A percentile compares a stretch with the other conserved stretches of the same genome.
phyloP scores from a whole-genome alignment of 1,140 invertebrate genomes.

The Achroia grisella region DNA sequence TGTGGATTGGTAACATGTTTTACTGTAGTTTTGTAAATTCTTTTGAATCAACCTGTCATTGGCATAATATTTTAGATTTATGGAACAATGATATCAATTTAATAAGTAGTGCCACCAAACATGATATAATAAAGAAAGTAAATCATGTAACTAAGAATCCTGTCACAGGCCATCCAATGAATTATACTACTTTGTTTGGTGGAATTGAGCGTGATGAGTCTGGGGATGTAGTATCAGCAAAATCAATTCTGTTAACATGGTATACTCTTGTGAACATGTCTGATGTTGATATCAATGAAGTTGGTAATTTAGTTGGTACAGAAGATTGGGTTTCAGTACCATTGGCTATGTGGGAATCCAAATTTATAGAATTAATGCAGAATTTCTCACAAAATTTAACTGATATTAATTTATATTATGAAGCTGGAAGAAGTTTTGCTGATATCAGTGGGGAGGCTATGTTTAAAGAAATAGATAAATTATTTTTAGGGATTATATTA shows the following conservation, averaged over 20 bases:
- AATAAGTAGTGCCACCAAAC: slow-evolving; percentile 74
- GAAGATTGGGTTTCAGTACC: slow-evolving; percentile 82
- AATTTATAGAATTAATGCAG: slow-evolving; percentile 74
- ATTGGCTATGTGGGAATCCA: slow-evolving; percentile 78
- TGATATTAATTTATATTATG: slow-evolving; percentile 74
- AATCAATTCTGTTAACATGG: slow-evolving; percentile 77
- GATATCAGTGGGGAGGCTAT: slow-evolving; percentile 80
- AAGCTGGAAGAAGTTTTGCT: slow-evolving; percentile 81
- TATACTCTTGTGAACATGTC: slow-evolving; percentile 80
- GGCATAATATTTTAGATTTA: slow-evolving; percentile 80
- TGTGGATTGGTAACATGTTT: slow-evolving; percentile 67
- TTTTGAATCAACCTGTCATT: slow-evolving; percentile 75
- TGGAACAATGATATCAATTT: slow-evolving; percentile 77
- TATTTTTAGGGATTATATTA: slow-evolving; percentile 79
- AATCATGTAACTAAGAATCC: slow-evolving; percentile 77
- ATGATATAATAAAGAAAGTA: slow-evolving; percentile 77
- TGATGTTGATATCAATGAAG: slow-evolving; percentile 76
- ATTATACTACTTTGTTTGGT: slow-evolving; percentile 79
- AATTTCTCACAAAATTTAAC: slow-evolving; percentile 40
- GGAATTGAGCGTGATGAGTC: slow-evolving; percentile 74
- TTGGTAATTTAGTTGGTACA: slow-evolving; percentile 81
- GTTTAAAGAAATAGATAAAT: slow-evolving; percentile 82
- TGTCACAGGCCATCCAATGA: slow-evolving; percentile 77
- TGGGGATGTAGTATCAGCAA: slow-evolving; percentile 78
- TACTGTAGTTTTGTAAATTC: slow-evolving; percentile 76